Evolutionary conservation across 2,797 vertebrate genomes (phyloP).

Genomic region (Thunnus albacares): DNA sequence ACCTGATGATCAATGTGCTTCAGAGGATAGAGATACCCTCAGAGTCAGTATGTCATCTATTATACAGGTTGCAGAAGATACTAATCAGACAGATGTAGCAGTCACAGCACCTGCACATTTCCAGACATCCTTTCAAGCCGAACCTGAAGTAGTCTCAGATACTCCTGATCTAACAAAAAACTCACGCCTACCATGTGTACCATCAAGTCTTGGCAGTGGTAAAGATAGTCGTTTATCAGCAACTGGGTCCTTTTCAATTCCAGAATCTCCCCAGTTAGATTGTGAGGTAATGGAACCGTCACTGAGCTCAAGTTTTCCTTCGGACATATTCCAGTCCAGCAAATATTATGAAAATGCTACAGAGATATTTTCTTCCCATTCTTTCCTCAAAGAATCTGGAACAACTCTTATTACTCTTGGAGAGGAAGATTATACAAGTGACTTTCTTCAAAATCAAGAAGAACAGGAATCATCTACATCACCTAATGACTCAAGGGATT

Average conservation of each 20-base stretch:
- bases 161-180: slow-evolving; percentile 52
- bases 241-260: slow-evolving; percentile 3
- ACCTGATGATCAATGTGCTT: slow-evolving; percentile 31
- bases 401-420: neutral
- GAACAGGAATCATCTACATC: slow-evolving; percentile 29
- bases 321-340: slow-evolving; percentile 20
- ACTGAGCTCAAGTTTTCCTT: slow-evolving; percentile 10
- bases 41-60: slow-evolving; percentile 21
- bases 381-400: slow-evolving; percentile 4
- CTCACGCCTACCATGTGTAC: slow-evolving; percentile 5
- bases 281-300: slow-evolving; percentile 33
- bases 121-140: slow-evolving; percentile 39
- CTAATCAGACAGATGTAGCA: slow-evolving; percentile 13
- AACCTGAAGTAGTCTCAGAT: slow-evolving; percentile 39
- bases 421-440: slow-evolving; percentile 34
- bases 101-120: slow-evolving; percentile 21
- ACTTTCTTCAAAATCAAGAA: slow-evolving; percentile 31
- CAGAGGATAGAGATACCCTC: slow-evolving; percentile 22
- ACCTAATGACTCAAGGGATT: slow-evolving; percentile 26
- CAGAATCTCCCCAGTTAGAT: slow-evolving; percentile 35
- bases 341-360: slow-evolving; percentile 33
- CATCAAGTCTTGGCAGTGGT: slow-evolving; percentile 1
- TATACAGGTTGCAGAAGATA: slow-evolving; percentile 32
- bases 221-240: slow-evolving; percentile 7
- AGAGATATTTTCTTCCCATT: slow-evolving; percentile 19